Base-by-base conservation (phyloP, 2,888 invertebrate genomes). In the Caenorhabditis sp. region DNA sequence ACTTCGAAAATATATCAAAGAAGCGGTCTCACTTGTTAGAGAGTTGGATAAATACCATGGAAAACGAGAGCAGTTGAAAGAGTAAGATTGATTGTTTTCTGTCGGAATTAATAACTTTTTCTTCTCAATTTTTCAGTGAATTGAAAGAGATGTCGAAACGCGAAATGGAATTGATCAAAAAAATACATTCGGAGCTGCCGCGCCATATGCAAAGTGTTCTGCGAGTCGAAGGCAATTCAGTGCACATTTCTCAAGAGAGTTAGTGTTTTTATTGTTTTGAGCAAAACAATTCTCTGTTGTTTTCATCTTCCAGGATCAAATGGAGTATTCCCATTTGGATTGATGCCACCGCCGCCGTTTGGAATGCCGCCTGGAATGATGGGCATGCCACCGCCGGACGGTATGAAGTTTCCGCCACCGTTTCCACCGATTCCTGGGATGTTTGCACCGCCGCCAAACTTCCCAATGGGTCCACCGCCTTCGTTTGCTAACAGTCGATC, bases 161-260 rank as follows among this genome's bases (percentile, higher is more conserved):
- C 23, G 80, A 78, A 49, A 49, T 63, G 51, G 68, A 72, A 6
- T 55, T 10, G 5, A 74, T 80, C 24, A 70, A 68, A 49, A 58
- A 67, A 51, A 62, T 78, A 12, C 72, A 77, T 50, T 24, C 37
- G 3, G 71, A 69, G 27, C 19, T 80, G 65, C 78, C 80, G 36
- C 58, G 67, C 12, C 72, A 75, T 49, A 72, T 80, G 75, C 74
- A 80, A 55, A 65, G 67, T 26, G 75, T 76, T 4, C 58, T 74
- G 17, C 43, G 53, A 14, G 60, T 74, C 26, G 74, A 69, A 1
- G 66, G 66, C 1, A 63, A 60, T 19, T 63, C 66, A 10, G 74
- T 69, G 19, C 66, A 60, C 21, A 72, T 72, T 51, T 24, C 61
- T 21, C 60, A 64, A 64, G 73, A 73, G 51, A 21, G 73, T 73